Percentiles rank a stretch among this genome's conserved stretches.
Conservation (phyloP, 2,888 invertebrate genomes). For the Drosophila helvetica region DNA sequence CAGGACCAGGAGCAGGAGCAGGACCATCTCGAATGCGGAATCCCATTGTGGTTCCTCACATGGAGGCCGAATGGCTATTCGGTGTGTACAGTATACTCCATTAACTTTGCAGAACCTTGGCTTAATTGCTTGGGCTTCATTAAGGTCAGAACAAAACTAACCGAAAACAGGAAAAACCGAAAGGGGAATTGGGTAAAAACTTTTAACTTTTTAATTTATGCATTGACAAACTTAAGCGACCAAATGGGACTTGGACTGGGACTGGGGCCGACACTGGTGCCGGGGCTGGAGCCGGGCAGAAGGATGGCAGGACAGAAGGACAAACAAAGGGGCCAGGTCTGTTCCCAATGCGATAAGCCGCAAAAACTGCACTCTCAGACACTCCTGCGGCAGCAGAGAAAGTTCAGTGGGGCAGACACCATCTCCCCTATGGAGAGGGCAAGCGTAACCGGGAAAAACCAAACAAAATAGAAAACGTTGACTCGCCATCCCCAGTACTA, state of each 20-base stretch:
- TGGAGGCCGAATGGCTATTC: conserved; percentile 17
- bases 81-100: conserved; percentile 36
- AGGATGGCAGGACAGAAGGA: conserved; percentile 29
- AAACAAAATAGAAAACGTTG: conserved; percentile 17
- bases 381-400: neutral
- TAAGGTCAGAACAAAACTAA: conserved; percentile 52
- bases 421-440: conserved; percentile 46
- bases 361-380: conserved; percentile 47
- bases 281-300: no score
- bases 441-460: conserved; percentile 1
- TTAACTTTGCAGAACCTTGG: conserved; percentile 46
- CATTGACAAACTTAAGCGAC: conserved; percentile 72
- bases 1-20: neutral
- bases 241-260: conserved; percentile 8
- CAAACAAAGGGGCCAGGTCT: conserved; percentile 55
- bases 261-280: no score
- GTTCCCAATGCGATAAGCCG: conserved; percentile 65
- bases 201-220: conserved; percentile 75
- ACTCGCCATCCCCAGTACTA: conserved; percentile 30
- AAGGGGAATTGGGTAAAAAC: conserved; percentile 40
- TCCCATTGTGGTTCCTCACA: conserved; percentile 19
- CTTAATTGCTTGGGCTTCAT: conserved; percentile 74
- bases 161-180: conserved; percentile 18
- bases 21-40: conserved; percentile 30
- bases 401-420: conserved; percentile 47